Evolutionary conservation across 2,113 vertebrate genomes (phyloP), one percentile per base, ranked within the genome.

Genomic region (Zosterops hypoxanthus): DNA sequence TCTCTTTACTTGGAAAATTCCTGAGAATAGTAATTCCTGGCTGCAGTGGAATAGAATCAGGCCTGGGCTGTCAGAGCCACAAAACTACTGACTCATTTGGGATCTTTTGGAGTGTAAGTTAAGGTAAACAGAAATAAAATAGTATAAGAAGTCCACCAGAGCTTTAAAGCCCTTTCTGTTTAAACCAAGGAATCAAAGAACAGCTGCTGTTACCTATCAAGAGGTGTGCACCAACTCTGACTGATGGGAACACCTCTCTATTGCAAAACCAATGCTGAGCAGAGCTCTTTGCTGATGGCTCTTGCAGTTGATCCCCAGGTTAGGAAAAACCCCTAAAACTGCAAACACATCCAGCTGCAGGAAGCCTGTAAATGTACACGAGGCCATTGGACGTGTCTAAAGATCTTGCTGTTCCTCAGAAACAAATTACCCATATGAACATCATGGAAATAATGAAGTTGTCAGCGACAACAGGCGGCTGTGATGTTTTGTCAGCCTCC

Each of bases 361-460:
- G 70, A 95, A 95, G 88, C 78, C 83, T 65, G 16, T 42, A 88
- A 76, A 95, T 81, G 92, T 86, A 71, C 46, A 22, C 8, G 31
- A 87, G 65, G 25, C 80, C 82, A 44, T 77, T 73, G 95, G 73
- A 78, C 21, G 6, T 82, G 84, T 82, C 90, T 86, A 81, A 78
- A 96, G 77, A 92, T 84, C 87, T 2, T 92, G 84, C 76, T 80
- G 52, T 11, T 72, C 88, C 57, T 17, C 14, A 79, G 83, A 95
- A 96, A 91, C 59, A 82, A 96, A 93, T 97, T 83, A 93, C 46
- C 28, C 79, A 79, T 89, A 52, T 86, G 91, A 97, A 75, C 75
- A 92, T 86, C 81, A 79, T 1, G 31, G 87, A 61, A 91, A 90
- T 95, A 92, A 97, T 95, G 94, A 97, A 97, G 95, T 22, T 96